Conservation (phyloP, 1,140 invertebrate species). For the Magallana ariakensis region DNA sequence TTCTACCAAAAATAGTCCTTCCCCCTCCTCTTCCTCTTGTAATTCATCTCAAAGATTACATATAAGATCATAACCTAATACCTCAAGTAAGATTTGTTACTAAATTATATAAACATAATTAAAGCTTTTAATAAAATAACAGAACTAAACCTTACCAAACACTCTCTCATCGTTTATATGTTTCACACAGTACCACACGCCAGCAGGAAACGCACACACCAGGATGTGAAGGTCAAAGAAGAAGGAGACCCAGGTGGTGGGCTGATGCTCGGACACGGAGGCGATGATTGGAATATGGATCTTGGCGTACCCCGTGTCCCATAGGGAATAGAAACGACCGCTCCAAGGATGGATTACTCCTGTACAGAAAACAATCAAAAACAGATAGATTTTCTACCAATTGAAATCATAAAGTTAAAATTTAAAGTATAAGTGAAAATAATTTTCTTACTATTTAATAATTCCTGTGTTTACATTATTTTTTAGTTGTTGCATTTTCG, state of each 20-base stretch:
- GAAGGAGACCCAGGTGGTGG: slow-evolving; percentile 98
- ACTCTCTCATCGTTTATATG: slow-evolving; percentile 98
- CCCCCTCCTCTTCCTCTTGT: not conserved
- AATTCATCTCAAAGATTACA: not conserved
- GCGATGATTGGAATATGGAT: slow-evolving; percentile 99
- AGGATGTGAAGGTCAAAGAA: slow-evolving; percentile 99
- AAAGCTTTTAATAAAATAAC: too few species aligned
- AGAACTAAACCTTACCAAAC: slow-evolving; percentile 97
- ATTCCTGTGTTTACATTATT: not conserved
- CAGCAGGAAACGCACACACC: slow-evolving; percentile 97
- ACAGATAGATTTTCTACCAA: not conserved
- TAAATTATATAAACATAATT: too few species aligned
- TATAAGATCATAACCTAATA: not conserved
- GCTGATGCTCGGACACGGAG: slow-evolving; percentile 99
- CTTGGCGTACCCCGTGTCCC: slow-evolving; percentile 99
- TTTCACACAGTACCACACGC: slow-evolving; percentile 99
- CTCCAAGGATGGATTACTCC: slow-evolving; percentile 96
- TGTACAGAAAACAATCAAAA: slow-evolving; percentile 53
- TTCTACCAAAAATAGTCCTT: not conserved
- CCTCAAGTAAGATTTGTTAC: too few species aligned
- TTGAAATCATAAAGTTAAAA: not conserved
- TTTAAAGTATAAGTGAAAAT: not conserved
- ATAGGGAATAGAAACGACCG: slow-evolving; percentile 99
- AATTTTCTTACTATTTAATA: not conserved
- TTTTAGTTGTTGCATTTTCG: not conserved